phyloP scores from a whole-genome alignment of 2,888 invertebrate species.

The Nymphalis c-album region DNA sequence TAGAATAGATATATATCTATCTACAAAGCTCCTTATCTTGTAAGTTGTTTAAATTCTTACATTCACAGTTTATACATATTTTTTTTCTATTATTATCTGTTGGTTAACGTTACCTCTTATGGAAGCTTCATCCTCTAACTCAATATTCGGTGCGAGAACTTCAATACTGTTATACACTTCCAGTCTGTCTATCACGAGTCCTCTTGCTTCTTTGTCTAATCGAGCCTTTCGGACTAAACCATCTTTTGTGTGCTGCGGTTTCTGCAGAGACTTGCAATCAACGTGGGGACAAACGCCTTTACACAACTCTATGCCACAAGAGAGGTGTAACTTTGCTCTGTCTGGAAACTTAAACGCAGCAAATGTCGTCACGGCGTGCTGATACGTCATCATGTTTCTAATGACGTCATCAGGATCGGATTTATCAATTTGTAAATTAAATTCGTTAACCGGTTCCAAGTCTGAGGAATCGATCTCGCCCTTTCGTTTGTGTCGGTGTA shows the following conservation, averaged over 20 bases:
- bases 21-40: too few relatives aligned
- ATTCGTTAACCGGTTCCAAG: constrained; percentile 57
- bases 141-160: constrained; percentile 89
- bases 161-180: constrained; percentile 91
- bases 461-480: constrained; percentile 69
- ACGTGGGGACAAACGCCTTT: constrained; percentile 86
- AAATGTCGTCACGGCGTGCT: constrained; percentile 83
- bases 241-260: constrained; percentile 72
- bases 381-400: constrained; percentile 76
- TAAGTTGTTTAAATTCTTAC: too few relatives aligned
- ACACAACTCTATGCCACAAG: constrained; percentile 90
- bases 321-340: constrained; percentile 87
- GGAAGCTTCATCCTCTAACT: constrained; percentile 83
- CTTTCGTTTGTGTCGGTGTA: constrained; percentile 66
- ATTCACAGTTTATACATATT: not conserved
- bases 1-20: too few relatives aligned
- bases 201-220: constrained; percentile 77
- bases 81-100: not conserved
- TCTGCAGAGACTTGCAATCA: constrained; percentile 71
- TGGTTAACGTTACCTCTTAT: constrained; percentile 63
- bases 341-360: constrained; percentile 92
- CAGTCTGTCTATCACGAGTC: constrained; percentile 83
- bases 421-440: constrained; percentile 60
- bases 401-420: constrained; percentile 66
- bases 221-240: constrained; percentile 72